phyloP scores from a whole-genome alignment of 2,888 invertebrate species.

The Drosophila prostipennis region DNA sequence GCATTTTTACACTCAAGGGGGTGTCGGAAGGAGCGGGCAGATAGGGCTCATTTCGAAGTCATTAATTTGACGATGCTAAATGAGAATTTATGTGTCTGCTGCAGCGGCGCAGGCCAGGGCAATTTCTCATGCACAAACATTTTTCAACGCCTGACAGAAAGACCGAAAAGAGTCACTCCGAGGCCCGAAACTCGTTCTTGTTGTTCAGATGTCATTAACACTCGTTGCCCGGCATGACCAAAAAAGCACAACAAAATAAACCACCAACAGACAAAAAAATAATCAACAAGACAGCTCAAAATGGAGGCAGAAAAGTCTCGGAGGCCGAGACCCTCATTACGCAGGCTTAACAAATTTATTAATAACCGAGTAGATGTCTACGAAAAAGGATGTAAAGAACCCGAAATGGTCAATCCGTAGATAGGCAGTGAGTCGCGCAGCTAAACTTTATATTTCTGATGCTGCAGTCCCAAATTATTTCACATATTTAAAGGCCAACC shows the following conservation, averaged over 20 bases:
- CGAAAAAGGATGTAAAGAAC: not conserved
- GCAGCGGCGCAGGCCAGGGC: conserved; percentile 55
- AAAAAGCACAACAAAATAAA: conserved; percentile 43
- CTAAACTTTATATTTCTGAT: not conserved
- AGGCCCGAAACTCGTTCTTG: conserved; percentile 48
- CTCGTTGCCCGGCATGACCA: conserved; percentile 60
- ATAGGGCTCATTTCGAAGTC: conserved; percentile 56
- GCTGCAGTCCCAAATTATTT: too few relatives aligned
- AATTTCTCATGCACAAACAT: conserved; percentile 75
- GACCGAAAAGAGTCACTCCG: conserved; percentile 32
- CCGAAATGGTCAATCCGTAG: not conserved
- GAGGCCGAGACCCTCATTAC: conserved; percentile 22
- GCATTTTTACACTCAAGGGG: conserved; percentile 27
- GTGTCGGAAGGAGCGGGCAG: not conserved
- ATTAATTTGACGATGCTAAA: conserved; percentile 79
- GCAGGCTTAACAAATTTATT: conserved; percentile 42
- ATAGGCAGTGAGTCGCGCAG: not conserved
- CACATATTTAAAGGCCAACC: too few relatives aligned
- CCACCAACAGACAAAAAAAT: conserved; percentile 5
- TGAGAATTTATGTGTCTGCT: conserved; percentile 77
- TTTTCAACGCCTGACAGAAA: conserved; percentile 67
- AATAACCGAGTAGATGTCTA: conserved; percentile 22
- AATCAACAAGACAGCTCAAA: conserved; percentile 30
- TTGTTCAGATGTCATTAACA: conserved; percentile 73
- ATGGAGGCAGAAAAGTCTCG: conserved; percentile 6